Percentiles rank a stretch among this genome's conserved stretches.
These are phyloP conservation scores for Drosophila trichaetosa DNA, from an alignment of 2,888 invertebrate species.

Conservation along the genomic window DNA sequence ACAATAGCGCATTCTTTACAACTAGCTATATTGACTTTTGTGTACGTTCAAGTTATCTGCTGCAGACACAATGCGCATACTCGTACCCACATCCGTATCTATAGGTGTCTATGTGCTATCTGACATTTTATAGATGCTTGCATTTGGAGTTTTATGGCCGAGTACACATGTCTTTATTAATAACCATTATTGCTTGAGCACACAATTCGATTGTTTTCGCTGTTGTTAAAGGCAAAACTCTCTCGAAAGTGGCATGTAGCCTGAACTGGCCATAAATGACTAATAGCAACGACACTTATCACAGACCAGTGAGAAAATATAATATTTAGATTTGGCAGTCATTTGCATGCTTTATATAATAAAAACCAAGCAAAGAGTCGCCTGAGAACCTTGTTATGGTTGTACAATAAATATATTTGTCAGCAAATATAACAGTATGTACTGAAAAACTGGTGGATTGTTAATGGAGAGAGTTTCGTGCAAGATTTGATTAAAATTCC, in stretches of 20 bases:
- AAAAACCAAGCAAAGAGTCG: slow-evolving; percentile 4
- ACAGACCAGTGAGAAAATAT: slow-evolving; percentile 48
- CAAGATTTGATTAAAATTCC: neutral
- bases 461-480: neutral
- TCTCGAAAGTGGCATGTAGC: slow-evolving; percentile 40
- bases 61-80: slow-evolving; percentile 47
- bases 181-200: slow-evolving; percentile 64
- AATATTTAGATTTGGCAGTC: slow-evolving; percentile 43
- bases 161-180: slow-evolving; percentile 76
- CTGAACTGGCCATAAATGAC: slow-evolving; percentile 49
- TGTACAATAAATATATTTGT: neutral
- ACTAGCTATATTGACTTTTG: slow-evolving; percentile 49
- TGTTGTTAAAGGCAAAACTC: slow-evolving; percentile 29
- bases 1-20: slow-evolving; percentile 62
- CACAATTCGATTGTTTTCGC: slow-evolving; percentile 45
- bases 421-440: neutral
- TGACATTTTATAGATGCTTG: slow-evolving; percentile 59
- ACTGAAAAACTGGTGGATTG: neutral
- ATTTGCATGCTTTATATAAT: slow-evolving; percentile 28
- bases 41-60: slow-evolving; percentile 51
- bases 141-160: slow-evolving; percentile 65
- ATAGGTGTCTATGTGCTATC: slow-evolving; percentile 49
- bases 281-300: slow-evolving; percentile 34
- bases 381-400: slow-evolving; percentile 11
- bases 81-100: slow-evolving; percentile 8